Evolutionary conservation across 2,888 invertebrate species (phyloP).

Genomic region (Megastigmus dorsalis): DNA sequence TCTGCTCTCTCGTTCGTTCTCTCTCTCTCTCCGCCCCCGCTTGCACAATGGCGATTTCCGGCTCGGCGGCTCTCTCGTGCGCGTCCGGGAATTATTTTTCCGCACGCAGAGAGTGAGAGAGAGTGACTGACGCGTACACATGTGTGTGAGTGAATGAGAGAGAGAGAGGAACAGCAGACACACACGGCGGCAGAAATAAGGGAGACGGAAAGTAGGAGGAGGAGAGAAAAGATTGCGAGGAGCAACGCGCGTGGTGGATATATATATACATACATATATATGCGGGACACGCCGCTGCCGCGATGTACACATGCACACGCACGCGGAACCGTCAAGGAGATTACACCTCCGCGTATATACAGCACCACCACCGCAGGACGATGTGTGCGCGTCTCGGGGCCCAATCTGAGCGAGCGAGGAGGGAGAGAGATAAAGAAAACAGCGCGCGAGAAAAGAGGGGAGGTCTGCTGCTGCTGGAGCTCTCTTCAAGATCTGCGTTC

Average conservation of each 20-base stretch:
- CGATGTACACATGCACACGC: too few species aligned
- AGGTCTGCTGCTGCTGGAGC: conserved; percentile 22
- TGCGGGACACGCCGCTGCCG: not conserved
- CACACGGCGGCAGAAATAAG: too few species aligned
- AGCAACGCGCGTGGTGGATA: too few species aligned
- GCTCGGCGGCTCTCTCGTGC: too few species aligned
- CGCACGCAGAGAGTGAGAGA: not conserved
- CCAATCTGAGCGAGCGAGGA: conserved; percentile 46
- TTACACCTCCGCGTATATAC: conserved; percentile 63
- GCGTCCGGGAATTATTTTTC: conserved; percentile 61
- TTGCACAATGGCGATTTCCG: conserved; percentile 66
- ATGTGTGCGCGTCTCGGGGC: conserved; percentile 53
- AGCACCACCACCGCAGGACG: too few species aligned
- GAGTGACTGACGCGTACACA: conserved; percentile 37
- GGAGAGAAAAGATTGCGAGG: conserved; percentile 38
- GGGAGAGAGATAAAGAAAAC: conserved; percentile 11
- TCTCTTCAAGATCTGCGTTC: conserved; percentile 55
- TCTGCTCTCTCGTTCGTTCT: too few species aligned
- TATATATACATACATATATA: not conserved
- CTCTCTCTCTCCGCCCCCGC: not conserved
- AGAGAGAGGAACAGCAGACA: too few species aligned
- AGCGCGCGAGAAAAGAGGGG: conserved; percentile 24
- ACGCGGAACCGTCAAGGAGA: conserved; percentile 58
- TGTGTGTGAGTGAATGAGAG: too few species aligned
- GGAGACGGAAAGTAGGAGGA: conserved; percentile 29